phyloP scores from a whole-genome alignment of 2,797 vertebrate species.

The Pachyuromys duprasi region DNA sequence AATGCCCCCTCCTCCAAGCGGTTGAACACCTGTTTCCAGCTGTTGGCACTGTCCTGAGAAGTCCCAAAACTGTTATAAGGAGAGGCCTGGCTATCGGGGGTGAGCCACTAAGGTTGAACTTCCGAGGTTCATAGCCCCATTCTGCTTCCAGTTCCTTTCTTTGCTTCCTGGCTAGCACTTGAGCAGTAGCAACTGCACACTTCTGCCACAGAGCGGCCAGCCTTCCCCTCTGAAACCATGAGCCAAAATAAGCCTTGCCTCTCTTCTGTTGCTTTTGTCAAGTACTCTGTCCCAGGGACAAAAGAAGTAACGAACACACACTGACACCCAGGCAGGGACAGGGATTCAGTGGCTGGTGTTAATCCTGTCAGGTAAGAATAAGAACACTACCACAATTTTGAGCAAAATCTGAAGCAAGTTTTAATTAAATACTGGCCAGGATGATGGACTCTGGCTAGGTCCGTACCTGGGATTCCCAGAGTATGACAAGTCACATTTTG shows the following conservation, averaged over 20 bases:
- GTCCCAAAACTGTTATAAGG: background rate
- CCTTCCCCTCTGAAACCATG: background rate
- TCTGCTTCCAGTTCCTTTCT: background rate
- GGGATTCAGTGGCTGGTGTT: background rate
- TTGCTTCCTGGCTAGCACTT: background rate
- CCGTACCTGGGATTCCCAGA: no score
- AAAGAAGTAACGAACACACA: no score
- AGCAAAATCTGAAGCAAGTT: no score
- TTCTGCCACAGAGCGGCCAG: background rate
- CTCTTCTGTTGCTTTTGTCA: background rate
- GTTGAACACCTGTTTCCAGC: background rate
- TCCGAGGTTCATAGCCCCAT: background rate
- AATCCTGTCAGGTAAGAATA: no score
- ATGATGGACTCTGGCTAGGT: no score
- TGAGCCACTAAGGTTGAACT: background rate
- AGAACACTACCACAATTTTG: no score
- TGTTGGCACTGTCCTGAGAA: background rate
- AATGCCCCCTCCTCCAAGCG: background rate
- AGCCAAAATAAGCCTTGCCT: background rate
- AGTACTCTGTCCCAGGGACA: background rate
- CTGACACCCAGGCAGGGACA: background rate
- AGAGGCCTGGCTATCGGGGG: background rate
- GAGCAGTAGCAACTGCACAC: background rate
- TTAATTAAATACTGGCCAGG: no score
- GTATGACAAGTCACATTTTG: no score